Conservation (phyloP, 2,797 vertebrate species). For the Pampus argenteus region DNA sequence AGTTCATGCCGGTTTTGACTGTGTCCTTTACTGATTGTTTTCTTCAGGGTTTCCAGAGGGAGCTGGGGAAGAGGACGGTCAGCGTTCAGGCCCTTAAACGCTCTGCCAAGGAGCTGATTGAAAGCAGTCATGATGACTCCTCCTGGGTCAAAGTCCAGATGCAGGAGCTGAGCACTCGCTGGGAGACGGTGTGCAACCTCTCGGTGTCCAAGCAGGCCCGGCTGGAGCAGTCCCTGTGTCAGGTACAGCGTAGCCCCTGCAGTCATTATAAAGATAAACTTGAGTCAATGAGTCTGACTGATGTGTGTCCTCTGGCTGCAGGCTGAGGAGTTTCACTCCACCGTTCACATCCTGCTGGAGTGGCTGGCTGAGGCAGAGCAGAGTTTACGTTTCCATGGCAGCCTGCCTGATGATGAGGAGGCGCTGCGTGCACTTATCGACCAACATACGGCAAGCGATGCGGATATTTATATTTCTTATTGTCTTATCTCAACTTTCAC, state of each 20-base stretch:
- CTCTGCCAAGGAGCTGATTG: constrained; percentile 93
- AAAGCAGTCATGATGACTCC: constrained; percentile 93
- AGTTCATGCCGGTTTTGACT: neutral
- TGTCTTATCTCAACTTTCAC: neutral
- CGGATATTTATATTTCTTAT: constrained; percentile 8
- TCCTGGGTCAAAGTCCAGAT: constrained; percentile 99
- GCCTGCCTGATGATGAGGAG: constrained; percentile 96
- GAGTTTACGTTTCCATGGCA: constrained; percentile 94
- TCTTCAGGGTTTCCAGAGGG: constrained; percentile 95
- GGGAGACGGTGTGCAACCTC: constrained; percentile 96
- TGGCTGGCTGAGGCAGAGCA: constrained; percentile 99
- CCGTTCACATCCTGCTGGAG: constrained; percentile 95
- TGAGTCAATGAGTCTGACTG: constrained; percentile 14
- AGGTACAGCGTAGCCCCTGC: constrained; percentile 78
- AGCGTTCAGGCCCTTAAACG: constrained; percentile 96
- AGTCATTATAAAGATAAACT: neutral
- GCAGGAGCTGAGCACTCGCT: constrained; percentile 95
- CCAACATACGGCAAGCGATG: constrained; percentile 90
- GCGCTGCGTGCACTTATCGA: constrained; percentile 92
- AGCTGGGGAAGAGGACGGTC: constrained; percentile 95
- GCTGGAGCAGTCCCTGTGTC: constrained; percentile 93
- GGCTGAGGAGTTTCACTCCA: constrained; percentile 98
- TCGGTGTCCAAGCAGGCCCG: constrained; percentile 96
- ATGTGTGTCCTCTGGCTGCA: constrained; percentile 69
- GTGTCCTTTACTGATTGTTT: neutral